These are phyloP conservation scores for Drosophila sordidapex DNA, from an alignment of 2,888 invertebrate species.

Conservation along the genomic window DNA sequence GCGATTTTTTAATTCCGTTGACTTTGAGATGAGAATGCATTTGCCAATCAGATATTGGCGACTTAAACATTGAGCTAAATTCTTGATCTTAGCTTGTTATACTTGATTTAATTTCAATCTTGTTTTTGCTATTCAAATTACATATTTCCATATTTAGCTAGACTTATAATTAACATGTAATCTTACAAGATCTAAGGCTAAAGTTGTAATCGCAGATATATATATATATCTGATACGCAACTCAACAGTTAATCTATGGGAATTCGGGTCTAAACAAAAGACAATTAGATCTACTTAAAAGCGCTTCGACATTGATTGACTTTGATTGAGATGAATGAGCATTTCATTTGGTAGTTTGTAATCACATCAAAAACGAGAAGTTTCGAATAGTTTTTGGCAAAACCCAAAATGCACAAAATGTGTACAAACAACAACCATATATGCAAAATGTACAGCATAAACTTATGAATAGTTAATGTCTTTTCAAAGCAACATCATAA, in stretches of 20 bases:
- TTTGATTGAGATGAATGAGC: constrained; percentile 14
- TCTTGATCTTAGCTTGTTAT: constrained; percentile 51
- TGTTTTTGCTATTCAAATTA: background rate
- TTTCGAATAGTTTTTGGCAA: constrained; percentile 24
- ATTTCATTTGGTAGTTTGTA: constrained; percentile 7
- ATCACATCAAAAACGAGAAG: constrained; percentile 16
- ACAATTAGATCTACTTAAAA: constrained; percentile 14
- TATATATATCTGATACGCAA: background rate
- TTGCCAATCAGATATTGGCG: constrained; percentile 18
- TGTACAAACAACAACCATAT: constrained; percentile 4
- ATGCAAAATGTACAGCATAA: constrained; percentile 21
- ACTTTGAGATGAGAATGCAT: constrained; percentile 35
- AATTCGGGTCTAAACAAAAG: constrained; percentile 2
- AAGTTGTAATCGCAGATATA: background rate
- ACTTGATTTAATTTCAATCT: constrained; percentile 38
- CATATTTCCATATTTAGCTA: background rate
- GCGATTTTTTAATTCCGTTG: background rate
- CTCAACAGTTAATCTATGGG: constrained; percentile 1
- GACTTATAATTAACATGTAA: background rate
- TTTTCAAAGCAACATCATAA: constrained; percentile 35
- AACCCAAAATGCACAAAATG: constrained; percentile 32
- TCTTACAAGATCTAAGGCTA: background rate
- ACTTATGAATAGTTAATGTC: constrained; percentile 64
- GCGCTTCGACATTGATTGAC: constrained; percentile 4
- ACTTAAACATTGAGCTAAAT: constrained; percentile 51